Evolutionary conservation across 2,797 vertebrate species (phyloP).

Genomic region (Acanthurus lineatus): DNA sequence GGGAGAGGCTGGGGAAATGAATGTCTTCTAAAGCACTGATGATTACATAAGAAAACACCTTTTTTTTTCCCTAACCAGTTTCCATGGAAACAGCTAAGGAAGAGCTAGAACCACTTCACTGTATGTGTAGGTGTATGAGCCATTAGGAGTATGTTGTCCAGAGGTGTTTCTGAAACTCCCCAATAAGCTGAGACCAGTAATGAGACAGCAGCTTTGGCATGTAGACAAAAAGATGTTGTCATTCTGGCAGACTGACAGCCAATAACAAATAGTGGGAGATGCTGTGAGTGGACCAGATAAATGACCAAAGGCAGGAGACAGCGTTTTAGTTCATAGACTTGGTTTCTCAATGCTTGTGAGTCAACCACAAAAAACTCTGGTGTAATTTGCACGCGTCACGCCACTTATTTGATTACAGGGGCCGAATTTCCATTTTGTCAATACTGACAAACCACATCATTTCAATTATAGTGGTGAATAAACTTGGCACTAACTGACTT

Average conservation of each 20-base stretch:
- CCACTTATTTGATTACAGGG: neutral
- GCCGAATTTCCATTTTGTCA: neutral
- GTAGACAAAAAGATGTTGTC: slow-evolving; percentile 51
- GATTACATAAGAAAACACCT: slow-evolving; percentile 82
- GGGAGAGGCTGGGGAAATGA: slow-evolving; percentile 55
- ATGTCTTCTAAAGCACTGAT: slow-evolving; percentile 68
- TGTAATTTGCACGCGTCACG: neutral
- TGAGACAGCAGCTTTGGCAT: slow-evolving; percentile 61
- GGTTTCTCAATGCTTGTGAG: neutral
- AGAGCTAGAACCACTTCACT: slow-evolving; percentile 67
- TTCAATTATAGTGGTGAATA: neutral
- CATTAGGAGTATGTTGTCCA: slow-evolving; percentile 72
- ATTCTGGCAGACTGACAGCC: slow-evolving; percentile 57
- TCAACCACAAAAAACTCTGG: too few species aligned
- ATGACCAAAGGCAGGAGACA: slow-evolving; percentile 40
- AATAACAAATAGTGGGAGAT: slow-evolving; percentile 34
- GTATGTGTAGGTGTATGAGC: slow-evolving; percentile 75
- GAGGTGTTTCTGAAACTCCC: slow-evolving; percentile 69
- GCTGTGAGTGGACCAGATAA: slow-evolving; percentile 56
- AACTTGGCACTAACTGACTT: neutral
- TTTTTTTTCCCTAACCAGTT: slow-evolving; percentile 71
- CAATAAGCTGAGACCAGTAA: slow-evolving; percentile 62
- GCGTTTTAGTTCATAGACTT: slow-evolving; percentile 34
- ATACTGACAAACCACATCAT: neutral
- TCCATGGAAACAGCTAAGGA: slow-evolving; percentile 85